Conservation (phyloP, 2,888 invertebrate genomes). For the Meliscaeva auricollis region DNA sequence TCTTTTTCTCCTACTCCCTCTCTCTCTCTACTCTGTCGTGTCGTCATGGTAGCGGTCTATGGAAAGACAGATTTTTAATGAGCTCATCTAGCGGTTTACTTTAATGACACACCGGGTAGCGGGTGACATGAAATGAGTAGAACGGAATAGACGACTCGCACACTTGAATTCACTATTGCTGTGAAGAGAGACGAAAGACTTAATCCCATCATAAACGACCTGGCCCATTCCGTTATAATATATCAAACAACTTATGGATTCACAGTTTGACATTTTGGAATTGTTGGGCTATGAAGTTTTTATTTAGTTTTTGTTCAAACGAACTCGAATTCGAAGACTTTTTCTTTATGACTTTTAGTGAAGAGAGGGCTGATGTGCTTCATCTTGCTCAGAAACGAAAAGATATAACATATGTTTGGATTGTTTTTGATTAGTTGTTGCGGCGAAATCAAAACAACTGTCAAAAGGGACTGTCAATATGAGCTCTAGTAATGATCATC, state of each 20-base stretch:
- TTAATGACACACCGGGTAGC: conserved; percentile 61
- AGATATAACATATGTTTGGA: conserved; percentile 68
- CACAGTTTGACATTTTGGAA: conserved; percentile 69
- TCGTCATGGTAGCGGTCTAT: conserved; percentile 62
- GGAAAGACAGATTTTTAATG: conserved; percentile 75
- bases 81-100: conserved; percentile 75
- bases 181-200: conserved; percentile 3
- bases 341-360: conserved; percentile 30
- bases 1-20: conserved; percentile 18
- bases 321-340: conserved; percentile 26
- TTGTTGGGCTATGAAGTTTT: conserved; percentile 72
- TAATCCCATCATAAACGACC: conserved; percentile 31
- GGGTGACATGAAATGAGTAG: neutral
- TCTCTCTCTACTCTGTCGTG: neutral
- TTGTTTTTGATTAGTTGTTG: conserved; percentile 70
- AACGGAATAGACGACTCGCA: conserved; percentile 12
- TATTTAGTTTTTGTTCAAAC: conserved; percentile 52
- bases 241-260: conserved; percentile 48
- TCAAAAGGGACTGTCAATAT: conserved; percentile 32
- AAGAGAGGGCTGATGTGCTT: neutral
- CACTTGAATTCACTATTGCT: neutral
- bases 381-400: neutral
- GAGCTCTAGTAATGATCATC: neutral
- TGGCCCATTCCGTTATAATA: conserved; percentile 30
- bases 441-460: conserved; percentile 64